Evolutionary conservation across 2,888 invertebrate genomes (phyloP).

Genomic region (Cataglyphis rosenhaueri): DNA sequence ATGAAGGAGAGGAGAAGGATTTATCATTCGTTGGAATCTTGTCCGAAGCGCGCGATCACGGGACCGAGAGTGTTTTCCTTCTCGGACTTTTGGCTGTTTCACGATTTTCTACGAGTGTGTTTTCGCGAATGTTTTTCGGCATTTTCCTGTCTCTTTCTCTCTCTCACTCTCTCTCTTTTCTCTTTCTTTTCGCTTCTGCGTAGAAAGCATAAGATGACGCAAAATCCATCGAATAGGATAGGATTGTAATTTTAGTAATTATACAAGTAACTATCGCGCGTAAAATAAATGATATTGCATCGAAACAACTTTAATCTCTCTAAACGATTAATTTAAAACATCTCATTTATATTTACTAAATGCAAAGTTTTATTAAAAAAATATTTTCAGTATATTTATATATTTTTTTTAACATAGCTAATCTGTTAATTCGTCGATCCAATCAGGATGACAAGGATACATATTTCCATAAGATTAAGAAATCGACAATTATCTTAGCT

Average conservation of each 20-base stretch:
- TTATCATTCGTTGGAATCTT: slow-evolving; percentile 19
- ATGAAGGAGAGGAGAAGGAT: neutral
- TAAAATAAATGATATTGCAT: neutral
- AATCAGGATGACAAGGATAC: neutral
- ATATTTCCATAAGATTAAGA: neutral
- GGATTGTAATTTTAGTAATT: neutral
- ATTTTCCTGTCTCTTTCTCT: neutral
- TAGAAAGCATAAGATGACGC: neutral
- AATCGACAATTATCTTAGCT: neutral
- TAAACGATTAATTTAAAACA: neutral
- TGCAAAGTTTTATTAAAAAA: neutral
- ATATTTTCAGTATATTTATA: neutral
- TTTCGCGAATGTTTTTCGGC: neutral
- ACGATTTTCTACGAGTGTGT: neutral
- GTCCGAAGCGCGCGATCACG: neutral
- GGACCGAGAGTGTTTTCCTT: neutral
- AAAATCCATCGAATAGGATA: neutral
- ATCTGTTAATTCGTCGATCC: neutral
- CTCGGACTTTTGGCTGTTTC: neutral
- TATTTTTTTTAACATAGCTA: neutral
- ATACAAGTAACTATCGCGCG: neutral
- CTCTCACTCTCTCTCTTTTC: neutral
- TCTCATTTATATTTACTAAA: neutral
- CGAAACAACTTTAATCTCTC: neutral
- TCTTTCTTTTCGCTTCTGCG: neutral